Evolutionary conservation across 2,113 vertebrate species (phyloP).

Genomic region (Psophia crepitans): DNA sequence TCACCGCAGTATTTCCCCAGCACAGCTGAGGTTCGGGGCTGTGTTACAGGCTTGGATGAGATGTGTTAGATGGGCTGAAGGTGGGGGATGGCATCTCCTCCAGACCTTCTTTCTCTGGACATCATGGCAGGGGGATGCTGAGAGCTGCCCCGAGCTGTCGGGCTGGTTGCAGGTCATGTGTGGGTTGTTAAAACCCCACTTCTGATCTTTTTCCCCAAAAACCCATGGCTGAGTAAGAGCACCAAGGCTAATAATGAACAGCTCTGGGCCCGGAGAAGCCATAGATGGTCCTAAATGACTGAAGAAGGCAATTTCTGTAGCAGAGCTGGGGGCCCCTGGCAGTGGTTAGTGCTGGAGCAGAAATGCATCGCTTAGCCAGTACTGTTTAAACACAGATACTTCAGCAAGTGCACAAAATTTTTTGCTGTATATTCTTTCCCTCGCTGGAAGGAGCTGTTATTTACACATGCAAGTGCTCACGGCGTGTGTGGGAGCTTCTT

Average conservation of each 20-base stretch:
- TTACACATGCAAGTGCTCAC: neutral
- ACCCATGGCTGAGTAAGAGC: rapidly evolving
- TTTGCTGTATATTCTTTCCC: conserved; percentile 4
- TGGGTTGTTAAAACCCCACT: neutral
- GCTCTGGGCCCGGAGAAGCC: neutral
- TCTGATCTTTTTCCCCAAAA: neutral
- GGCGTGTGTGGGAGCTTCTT: neutral
- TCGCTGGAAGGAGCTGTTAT: neutral
- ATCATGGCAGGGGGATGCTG: rapidly evolving
- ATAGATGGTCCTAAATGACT: neutral
- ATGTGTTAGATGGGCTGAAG: neutral
- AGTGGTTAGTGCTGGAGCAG: conserved; percentile 23
- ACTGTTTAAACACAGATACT: conserved; percentile 36
- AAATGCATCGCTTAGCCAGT: conserved; percentile 8
- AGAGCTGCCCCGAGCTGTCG: neutral
- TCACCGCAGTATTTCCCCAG: rapidly evolving
- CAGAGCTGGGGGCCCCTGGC: neutral
- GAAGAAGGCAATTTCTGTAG: conserved; percentile 24
- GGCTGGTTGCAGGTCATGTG: rapidly evolving
- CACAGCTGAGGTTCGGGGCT: rapidly evolving
- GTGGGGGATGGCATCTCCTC: rapidly evolving
- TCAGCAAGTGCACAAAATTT: neutral
- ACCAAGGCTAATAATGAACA: neutral
- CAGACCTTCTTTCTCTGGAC: neutral
- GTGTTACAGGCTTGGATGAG: neutral